Evolutionary conservation across 1,140 invertebrate species (phyloP), one percentile per base, ranked within the genome.

Genomic region (Galendromus occidentalis): DNA sequence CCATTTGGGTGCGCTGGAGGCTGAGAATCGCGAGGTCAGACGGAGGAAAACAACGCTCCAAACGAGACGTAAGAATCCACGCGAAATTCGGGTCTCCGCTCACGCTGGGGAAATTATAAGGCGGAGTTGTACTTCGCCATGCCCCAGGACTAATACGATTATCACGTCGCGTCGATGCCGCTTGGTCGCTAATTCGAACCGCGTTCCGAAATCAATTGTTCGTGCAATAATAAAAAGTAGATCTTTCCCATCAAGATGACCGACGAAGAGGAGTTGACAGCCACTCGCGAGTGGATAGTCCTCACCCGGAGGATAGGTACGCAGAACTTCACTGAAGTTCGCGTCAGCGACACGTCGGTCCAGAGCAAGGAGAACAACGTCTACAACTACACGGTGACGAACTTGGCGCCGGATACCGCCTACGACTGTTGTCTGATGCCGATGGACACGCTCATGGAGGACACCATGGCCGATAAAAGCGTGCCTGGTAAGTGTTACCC

Each of bases 1-100:
- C 51, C 22, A 59, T 59, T 25, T 59, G 51, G 51, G 51, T 59
- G 2, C 51, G 51, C 14, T 59, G 51, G 51, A 59, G 22, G 51
- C 20, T 59, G 14, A 59, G 33, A 22, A 33, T 59, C 20, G 33
- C 51, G 22, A 25, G 33, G 9, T 25, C 22, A 59, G 51, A 25
- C 14, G 14, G 14, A 5, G 51, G 51, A 59, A 14, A 59, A 22
- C 51, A 25, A 18, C 51, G 1, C 51, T 59, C 9, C 33, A 59
- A 25, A 59, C 25, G 51, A 59, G 25, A 33, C 20, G 51, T 33
- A 22, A 33, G 33, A 9, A 59, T 47, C 18, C 28, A 47, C 14
- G n/a, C n/a, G n/a, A n/a, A n/a, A n/a, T n/a, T n/a, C n/a, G n/a
- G n/a, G n/a, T n/a, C n/a, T n/a, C n/a, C n/a, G n/a, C n/a, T n/a